phyloP scores from a whole-genome alignment of 2,113 vertebrate species.

The Dicentrarchus labrax region DNA sequence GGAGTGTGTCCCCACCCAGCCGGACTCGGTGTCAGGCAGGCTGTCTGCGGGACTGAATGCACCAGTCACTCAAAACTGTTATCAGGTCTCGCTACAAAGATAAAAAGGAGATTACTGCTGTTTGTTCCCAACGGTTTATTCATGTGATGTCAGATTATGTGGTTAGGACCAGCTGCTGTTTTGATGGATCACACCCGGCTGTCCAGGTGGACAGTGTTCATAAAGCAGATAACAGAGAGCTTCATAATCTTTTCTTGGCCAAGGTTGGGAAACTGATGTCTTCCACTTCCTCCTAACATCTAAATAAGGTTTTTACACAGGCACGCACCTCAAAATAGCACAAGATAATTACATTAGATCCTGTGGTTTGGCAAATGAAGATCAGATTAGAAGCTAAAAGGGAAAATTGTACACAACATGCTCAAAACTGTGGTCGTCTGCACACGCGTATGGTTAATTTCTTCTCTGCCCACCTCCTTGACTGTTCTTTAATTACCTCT shows the following conservation, averaged over 20 bases:
- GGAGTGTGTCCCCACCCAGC: conserved; percentile 37
- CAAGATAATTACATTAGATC: conserved; percentile 13
- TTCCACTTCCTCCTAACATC: not conserved
- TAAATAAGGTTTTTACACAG: conserved; percentile 25
- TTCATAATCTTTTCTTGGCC: conserved; percentile 63
- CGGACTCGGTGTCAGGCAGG: conserved; percentile 35
- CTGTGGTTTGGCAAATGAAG: conserved; percentile 23
- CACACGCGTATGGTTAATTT: conserved; percentile 8
- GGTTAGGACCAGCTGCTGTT: conserved; percentile 70
- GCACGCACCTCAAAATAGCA: conserved; percentile 5
- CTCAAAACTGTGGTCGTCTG: not conserved
- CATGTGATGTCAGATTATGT: conserved; percentile 63
- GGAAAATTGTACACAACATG: conserved; percentile 8
- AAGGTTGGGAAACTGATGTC: conserved; percentile 25
- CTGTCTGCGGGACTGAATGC: conserved; percentile 64
- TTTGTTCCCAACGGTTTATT: conserved; percentile 63
- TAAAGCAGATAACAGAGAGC: conserved; percentile 71
- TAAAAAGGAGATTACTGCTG: conserved; percentile 67
- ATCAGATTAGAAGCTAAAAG: conserved; percentile 23
- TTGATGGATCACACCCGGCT: conserved; percentile 62
- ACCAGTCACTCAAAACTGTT: conserved; percentile 64
- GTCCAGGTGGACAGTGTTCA: conserved; percentile 72
- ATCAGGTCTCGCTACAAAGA: conserved; percentile 66
- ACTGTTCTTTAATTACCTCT: conserved; percentile 69
- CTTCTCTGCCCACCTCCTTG: conserved; percentile 16